Conservation (phyloP, 2,797 vertebrate genomes). For the Pseudotriccus pelzelni region DNA sequence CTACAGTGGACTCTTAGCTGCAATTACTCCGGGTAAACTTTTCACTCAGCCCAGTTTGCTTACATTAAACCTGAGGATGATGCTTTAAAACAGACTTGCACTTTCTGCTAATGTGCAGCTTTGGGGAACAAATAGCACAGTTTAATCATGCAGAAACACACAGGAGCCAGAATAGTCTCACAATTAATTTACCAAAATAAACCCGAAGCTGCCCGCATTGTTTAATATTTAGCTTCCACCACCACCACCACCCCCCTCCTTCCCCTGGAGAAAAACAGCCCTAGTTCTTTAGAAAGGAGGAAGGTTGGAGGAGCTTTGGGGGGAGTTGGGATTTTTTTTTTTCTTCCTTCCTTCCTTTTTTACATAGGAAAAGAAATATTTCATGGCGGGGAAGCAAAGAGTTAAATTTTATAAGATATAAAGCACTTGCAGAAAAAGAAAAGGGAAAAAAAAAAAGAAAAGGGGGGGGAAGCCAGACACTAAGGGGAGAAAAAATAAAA, state of each 20-base stretch:
- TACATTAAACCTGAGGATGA: constrained; percentile 42
- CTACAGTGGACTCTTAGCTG: constrained; percentile 9
- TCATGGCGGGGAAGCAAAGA: neutral
- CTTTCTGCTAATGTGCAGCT: constrained; percentile 35
- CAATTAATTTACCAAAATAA: constrained; percentile 69
- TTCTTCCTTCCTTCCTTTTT: neutral
- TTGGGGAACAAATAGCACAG: constrained; percentile 36
- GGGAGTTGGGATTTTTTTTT: neutral
- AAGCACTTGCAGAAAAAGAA: neutral
- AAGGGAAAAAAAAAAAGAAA: neutral
- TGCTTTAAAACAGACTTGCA: constrained; percentile 34
- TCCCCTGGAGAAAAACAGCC: constrained; percentile 40
- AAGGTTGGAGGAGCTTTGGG: neutral
- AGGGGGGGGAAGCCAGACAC: neutral
- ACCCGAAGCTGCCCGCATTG: constrained; percentile 35
- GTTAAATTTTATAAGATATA: constrained; percentile 26
- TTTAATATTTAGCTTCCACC: constrained; percentile 59
- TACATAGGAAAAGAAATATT: neutral
- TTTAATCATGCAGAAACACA: constrained; percentile 57
- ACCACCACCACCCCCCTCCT: neutral
- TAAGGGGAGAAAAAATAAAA: neutral
- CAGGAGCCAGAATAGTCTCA: constrained; percentile 12
- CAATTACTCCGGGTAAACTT: constrained; percentile 65
- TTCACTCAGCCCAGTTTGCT: constrained; percentile 18
- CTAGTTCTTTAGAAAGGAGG: constrained; percentile 4